Conservation (phyloP, 1,140 invertebrate species). For the Sycobia sp. region DNA sequence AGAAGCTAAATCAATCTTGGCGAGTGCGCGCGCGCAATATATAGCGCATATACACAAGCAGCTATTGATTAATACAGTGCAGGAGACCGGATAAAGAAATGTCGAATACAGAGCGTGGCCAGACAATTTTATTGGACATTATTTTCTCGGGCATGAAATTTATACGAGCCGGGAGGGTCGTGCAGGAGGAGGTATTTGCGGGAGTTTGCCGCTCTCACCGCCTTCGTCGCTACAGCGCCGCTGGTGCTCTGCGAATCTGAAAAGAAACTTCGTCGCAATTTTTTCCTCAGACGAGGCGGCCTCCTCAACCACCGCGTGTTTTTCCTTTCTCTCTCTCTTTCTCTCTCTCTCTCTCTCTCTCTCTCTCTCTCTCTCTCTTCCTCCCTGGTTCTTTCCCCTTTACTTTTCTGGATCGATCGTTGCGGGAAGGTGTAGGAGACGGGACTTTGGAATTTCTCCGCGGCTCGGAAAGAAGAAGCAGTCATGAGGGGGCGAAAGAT, state of each 20-base stretch:
- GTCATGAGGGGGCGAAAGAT: not conserved
- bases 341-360: too few species aligned
- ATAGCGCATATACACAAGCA: not conserved
- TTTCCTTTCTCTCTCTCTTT: too few species aligned
- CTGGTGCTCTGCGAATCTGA: not conserved
- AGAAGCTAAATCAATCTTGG: too few species aligned
- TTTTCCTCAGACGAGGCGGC: too few species aligned
- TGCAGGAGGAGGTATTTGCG: constrained; percentile 7
- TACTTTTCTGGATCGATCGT: constrained; percentile 13
- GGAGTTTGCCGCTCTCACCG: not conserved
- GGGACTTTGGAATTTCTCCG: constrained; percentile 3
- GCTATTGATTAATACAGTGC: not conserved
- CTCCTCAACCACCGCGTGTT: too few species aligned
- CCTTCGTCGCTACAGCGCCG: not conserved
- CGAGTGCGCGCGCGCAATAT: not conserved
- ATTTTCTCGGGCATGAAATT: constrained; percentile 18
- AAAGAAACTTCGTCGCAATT: constrained; percentile 19
- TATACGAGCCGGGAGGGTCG: not conserved
- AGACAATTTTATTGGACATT: constrained; percentile 23
- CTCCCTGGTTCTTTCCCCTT: not conserved
- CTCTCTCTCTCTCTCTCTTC: too few species aligned
- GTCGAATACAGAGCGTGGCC: constrained; percentile 1
- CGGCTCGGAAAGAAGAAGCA: not conserved
- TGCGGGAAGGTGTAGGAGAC: too few species aligned
- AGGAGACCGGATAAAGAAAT: constrained; percentile 1